Conservation (phyloP, 1,140 invertebrate species). For the Neuroterus valhalla region DNA sequence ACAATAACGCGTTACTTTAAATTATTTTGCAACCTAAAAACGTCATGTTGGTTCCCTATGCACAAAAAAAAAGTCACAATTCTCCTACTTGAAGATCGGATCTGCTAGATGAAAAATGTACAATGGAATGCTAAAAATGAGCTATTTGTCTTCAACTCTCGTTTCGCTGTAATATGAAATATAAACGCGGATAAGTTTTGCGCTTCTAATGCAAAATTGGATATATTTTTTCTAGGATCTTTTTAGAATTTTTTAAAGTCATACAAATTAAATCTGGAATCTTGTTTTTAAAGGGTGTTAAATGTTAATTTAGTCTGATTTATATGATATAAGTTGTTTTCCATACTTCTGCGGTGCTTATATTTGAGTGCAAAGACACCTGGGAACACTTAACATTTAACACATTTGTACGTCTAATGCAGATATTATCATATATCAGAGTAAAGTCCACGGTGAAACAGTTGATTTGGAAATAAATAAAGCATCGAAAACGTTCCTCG, state of each 20-base stretch:
- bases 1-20: slow-evolving; percentile 47
- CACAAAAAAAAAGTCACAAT: slow-evolving; percentile 7
- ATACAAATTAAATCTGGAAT: too few relatives aligned
- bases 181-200: too few relatives aligned
- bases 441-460: background rate
- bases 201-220: too few relatives aligned
- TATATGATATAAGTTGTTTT: slow-evolving; percentile 20
- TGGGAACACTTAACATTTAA: slow-evolving; percentile 61
- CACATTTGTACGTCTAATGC: slow-evolving; percentile 60
- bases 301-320: slow-evolving; percentile 13
- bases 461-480: slow-evolving; percentile 27
- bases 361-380: slow-evolving; percentile 41
- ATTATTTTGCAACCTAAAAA: slow-evolving; percentile 39
- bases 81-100: background rate
- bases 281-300: background rate
- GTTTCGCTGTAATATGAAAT: too few relatives aligned
- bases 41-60: slow-evolving; percentile 25
- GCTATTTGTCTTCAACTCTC: too few relatives aligned
- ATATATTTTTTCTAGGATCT: too few relatives aligned
- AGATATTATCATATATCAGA: slow-evolving; percentile 42
- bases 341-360: slow-evolving; percentile 20
- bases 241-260: too few relatives aligned
- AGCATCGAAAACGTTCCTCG: slow-evolving; percentile 23
- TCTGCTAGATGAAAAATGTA: slow-evolving; percentile 13
- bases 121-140: slow-evolving; percentile 11